phyloP scores from a whole-genome alignment of 1,140 invertebrate genomes.

The Danaus melanippus region DNA sequence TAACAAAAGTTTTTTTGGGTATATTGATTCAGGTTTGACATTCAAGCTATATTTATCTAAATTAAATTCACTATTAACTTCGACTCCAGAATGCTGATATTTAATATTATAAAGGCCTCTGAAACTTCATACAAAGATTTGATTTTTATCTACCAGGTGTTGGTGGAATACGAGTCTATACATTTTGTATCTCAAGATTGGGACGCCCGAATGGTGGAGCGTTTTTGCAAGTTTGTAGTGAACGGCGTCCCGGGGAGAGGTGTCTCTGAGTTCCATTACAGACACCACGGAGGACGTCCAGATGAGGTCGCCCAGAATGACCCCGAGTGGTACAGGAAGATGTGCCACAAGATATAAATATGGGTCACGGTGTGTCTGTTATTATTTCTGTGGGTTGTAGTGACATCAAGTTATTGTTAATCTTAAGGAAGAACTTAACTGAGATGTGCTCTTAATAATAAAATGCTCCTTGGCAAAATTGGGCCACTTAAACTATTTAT shows the following conservation, averaged over 20 bases:
- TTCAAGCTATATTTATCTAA: no score
- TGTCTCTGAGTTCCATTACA: conserved; percentile 81
- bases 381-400: neutral
- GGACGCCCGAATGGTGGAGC: conserved; percentile 79
- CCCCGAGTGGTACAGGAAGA: conserved; percentile 70
- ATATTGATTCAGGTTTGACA: no score
- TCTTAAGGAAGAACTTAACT: conserved; percentile 8
- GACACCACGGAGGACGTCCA: conserved; percentile 64
- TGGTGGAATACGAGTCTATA: conserved; percentile 73
- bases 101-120: no score
- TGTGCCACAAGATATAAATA: conserved; percentile 45
- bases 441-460: neutral
- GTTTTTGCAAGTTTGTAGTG: conserved; percentile 75
- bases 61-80: no score
- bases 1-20: no score
- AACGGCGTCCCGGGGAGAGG: conserved; percentile 78
- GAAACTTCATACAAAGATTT: neutral
- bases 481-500: neutral
- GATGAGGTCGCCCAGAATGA: conserved; percentile 56
- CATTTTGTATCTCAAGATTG: conserved; percentile 79
- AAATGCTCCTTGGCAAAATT: neutral
- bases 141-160: conserved; percentile 46
- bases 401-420: neutral
- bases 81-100: no score
- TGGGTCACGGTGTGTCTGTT: no score